These are phyloP conservation scores for Phrynocephalus vlangalii DNA, from an alignment of 2,797 vertebrate species.

Conservation along the genomic window DNA sequence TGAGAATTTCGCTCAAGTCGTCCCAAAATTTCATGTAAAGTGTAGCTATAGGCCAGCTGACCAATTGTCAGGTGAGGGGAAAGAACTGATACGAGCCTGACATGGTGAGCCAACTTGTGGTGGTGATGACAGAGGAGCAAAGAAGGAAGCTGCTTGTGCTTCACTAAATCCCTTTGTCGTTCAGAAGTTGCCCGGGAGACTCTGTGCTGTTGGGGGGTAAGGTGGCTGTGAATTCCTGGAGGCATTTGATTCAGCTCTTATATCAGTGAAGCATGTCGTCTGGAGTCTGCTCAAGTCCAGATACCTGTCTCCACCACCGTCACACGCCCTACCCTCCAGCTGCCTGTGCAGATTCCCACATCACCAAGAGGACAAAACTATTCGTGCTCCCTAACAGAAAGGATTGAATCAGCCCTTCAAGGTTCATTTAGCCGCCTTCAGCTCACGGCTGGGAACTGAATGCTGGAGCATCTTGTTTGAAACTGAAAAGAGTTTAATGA, in stretches of 20 bases:
- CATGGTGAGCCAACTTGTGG: neutral
- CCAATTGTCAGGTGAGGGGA: neutral
- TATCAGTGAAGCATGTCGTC: conserved; percentile 69
- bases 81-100: conserved; percentile 2
- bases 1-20: neutral
- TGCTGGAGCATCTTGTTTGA: conserved; percentile 73
- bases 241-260: conserved; percentile 59
- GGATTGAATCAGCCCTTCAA: conserved; percentile 76
- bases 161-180: conserved; percentile 27
- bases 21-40: neutral
- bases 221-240: conserved; percentile 49
- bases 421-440: conserved; percentile 78
- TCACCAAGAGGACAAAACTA: conserved; percentile 67
- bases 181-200: neutral
- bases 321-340: conserved; percentile 64
- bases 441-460: conserved; percentile 79
- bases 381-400: conserved; percentile 65
- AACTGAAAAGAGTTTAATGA: conserved; percentile 83
- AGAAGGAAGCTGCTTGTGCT: neutral
- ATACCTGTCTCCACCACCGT: conserved; percentile 60
- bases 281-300: conserved; percentile 65
- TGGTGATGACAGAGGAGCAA: neutral
- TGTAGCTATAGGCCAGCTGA: neutral
- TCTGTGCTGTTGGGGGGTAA: conserved; percentile 37
- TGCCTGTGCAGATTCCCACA: conserved; percentile 65